A percentile compares a stretch with the other conserved stretches of the same genome.
phyloP scores from a whole-genome alignment of 2,888 invertebrate genomes.

The Apomyelois bistriatella region DNA sequence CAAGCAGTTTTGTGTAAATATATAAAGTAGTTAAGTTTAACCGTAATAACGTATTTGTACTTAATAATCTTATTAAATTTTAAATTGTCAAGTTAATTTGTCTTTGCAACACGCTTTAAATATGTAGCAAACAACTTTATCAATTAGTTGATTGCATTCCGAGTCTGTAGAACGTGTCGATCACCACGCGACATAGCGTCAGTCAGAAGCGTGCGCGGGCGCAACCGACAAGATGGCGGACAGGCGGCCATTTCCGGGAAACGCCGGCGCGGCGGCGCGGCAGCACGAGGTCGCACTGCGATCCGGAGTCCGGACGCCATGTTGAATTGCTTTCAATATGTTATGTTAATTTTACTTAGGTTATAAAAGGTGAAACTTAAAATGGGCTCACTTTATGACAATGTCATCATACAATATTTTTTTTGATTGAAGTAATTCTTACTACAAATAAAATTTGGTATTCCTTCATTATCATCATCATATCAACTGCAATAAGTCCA shows the following conservation, averaged over 20 bases:
- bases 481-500: no score
- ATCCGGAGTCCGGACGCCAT: slow-evolving; percentile 13
- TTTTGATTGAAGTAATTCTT: neutral
- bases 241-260: slow-evolving; percentile 48
- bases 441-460: no score
- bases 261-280: slow-evolving; percentile 25
- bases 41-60: neutral
- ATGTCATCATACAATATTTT: neutral
- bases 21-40: no score
- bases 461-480: no score
- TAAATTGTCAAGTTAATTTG: neutral
- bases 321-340: slow-evolving; percentile 5
- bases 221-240: slow-evolving; percentile 41
- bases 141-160: slow-evolving; percentile 24
- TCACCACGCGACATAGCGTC: slow-evolving; percentile 10
- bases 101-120: neutral
- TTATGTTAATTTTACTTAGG: slow-evolving; percentile 1
- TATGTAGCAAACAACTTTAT: slow-evolving; percentile 19
- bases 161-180: slow-evolving; percentile 15
- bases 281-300: slow-evolving; percentile 31
- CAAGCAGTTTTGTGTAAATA: no score
- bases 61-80: neutral
- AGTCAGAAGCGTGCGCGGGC: slow-evolving; percentile 15
- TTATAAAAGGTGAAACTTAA: neutral
- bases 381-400: neutral